Conservation (phyloP, 2,113 vertebrate genomes). For the Merops nubicus region DNA sequence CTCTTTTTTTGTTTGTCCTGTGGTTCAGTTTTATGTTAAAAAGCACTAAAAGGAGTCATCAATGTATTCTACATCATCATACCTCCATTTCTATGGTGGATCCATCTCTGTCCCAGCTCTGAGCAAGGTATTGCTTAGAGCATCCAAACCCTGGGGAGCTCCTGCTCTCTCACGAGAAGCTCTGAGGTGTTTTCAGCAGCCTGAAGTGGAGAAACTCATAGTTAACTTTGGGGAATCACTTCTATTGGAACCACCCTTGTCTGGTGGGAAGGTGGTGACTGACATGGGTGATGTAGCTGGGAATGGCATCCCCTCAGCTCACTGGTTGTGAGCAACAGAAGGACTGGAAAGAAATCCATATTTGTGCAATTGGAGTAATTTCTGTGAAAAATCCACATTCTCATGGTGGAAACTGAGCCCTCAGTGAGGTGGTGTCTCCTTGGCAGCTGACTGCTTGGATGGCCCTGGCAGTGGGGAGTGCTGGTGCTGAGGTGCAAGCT, state of each 20-base stretch:
- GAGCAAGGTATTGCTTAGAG: neutral
- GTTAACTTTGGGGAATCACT: neutral
- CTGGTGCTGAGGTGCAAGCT: neutral
- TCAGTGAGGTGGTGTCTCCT: neutral
- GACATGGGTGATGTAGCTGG: neutral
- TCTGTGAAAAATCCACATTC: neutral
- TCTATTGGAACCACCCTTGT: neutral
- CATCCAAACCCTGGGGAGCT: neutral
- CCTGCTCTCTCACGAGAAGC: neutral
- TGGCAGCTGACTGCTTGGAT: neutral
- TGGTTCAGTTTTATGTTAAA: neutral
- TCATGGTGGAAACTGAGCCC: neutral
- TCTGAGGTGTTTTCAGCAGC: neutral
- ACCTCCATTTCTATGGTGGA: neutral
- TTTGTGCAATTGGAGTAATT: neutral
- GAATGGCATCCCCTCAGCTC: fast-evolving
- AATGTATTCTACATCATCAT: neutral
- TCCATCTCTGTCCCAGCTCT: neutral
- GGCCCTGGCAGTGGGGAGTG: fast-evolving
- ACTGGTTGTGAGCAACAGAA: neutral
- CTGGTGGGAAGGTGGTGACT: neutral
- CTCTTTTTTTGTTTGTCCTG: neutral
- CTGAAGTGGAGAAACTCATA: neutral
- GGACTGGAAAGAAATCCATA: neutral
- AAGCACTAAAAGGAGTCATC: neutral